Evolutionary conservation across 2,888 invertebrate genomes (phyloP), one percentile per base, ranked within the genome.

Genomic region (Nephrotoma flavescens): DNA sequence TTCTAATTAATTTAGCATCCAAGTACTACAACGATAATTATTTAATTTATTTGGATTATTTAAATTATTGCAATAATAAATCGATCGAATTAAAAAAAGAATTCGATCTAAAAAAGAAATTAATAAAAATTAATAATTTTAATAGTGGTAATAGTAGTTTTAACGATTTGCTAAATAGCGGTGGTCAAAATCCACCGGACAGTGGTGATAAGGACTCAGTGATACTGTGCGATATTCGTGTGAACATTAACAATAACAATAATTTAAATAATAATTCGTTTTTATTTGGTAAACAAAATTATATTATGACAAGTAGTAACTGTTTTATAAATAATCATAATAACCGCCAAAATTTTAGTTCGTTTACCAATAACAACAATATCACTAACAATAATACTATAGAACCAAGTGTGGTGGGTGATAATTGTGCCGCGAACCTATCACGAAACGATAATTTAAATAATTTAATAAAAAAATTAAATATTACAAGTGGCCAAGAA

Each of bases 211-310:
- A 31, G 31, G 31, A 31, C 31, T 71, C 71, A 71, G 71, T 71
- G 71, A 71, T 84, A 84, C n/a, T 42, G 19, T 84, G 42, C 42
- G 42, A 84, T 42, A 84, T 84, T 42, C 84, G 84, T 41, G 84
- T 84, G 15, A 84, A 84, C 42, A 84, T 84, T 12, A 84, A 84
- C 42, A 84, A 84, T 84, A 84, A 84, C 42, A 84, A 84, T 84
- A 41, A 71, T 71, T 31, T 71, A 19, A 71, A 71, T 71, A 71
- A 71, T 31, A 71, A 71, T 71, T 71, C 71, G 9, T 71, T 71
- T 31, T 71, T 71, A 11, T 71, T 71, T 71, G 71, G 71, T 71
- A 71, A 71, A 71, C 6, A 71, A 71, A 71, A 71, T 31, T 71
- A 71, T 71, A 71, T 71, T 71, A 71, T 71, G 71, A 71, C 71